Evolutionary conservation across 53 echinoderm and acorn worm species (phyloP), one percentile per base, ranked within the genome.

Genomic region (Arbacia lixula): DNA sequence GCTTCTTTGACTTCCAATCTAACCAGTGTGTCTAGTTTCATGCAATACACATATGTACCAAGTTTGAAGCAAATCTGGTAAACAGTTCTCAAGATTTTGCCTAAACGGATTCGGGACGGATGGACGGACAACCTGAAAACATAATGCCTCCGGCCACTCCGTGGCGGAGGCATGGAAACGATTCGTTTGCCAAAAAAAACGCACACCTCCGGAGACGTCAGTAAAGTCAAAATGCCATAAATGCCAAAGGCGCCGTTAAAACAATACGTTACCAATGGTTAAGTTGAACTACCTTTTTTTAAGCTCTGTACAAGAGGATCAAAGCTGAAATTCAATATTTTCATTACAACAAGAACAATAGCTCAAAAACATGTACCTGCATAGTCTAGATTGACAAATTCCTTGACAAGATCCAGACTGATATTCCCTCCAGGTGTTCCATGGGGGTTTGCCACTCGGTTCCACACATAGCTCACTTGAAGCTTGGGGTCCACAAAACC

Each of bases 371-470:
- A 21, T 41, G n/a, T 41, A 72, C 72, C 72, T 29, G 42, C 50
- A 30, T 54, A 86, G 16, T 86, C 75, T 19, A 38, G 21, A 29
- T 64, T 76, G 12, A 86, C 25, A n/a, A 50, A 60, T 1, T 76
- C 76, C 50, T 76, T 75, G 0, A 71, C 71, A 5, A 63, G 66
- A 64, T 86, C 86, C 2, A 86, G 65, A 20, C 86, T 66, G 12
- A 86, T 65, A 34, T 85, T 85, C 21, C 63, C 74, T 5, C 63
- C 73, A 10, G 33, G 60, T 42, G 19, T 71, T 4, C 86, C 86
- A 64, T 25, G 63, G 1, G 68, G 42, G 36, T 86, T 86, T 14
- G 86, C 86, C 14, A 87, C 79, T 67, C 87, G 22, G 37, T 87
- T 87, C 87, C 67, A 79, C 11, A 40, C 56, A 10, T 51, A 76